Conservation (phyloP, 2,888 invertebrate genomes). For the Drosophila leonis region DNA sequence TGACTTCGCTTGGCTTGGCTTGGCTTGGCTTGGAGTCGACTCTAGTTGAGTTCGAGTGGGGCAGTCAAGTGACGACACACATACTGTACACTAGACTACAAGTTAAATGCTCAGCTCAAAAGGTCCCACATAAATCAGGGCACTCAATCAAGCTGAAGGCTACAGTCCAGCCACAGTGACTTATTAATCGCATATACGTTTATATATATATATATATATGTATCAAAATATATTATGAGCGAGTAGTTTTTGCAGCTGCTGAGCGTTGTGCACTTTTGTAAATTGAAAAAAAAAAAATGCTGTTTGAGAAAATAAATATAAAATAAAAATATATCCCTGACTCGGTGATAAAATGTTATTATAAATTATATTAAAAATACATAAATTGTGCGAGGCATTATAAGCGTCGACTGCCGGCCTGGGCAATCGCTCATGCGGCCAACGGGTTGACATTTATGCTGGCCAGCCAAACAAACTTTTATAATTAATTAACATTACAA, state of each 20-base stretch:
- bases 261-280: conserved; percentile 53
- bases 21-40: background rate
- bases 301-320: conserved; percentile 26
- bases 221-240: conserved; percentile 7
- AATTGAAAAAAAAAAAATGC: conserved; percentile 51
- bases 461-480: conserved; percentile 65
- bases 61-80: conserved; percentile 38
- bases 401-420: conserved; percentile 8
- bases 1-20: background rate
- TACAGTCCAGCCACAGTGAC: conserved; percentile 53
- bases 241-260: conserved; percentile 36
- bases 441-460: conserved; percentile 67
- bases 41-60: conserved; percentile 21
- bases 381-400: conserved; percentile 56
- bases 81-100: conserved; percentile 20
- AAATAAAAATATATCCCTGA: conserved; percentile 43
- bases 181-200: conserved; percentile 61
- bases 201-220: conserved; percentile 14
- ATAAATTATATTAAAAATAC: conserved; percentile 72
- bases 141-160: conserved; percentile 70
- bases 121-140: conserved; percentile 50
- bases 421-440: conserved; percentile 62
- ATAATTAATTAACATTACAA: conserved; percentile 76
- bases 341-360: conserved; percentile 60
- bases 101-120: conserved; percentile 31